Evolutionary conservation across 92 coral and sea anemone genomes (phyloP).

Genomic region (Ricordea florida): DNA sequence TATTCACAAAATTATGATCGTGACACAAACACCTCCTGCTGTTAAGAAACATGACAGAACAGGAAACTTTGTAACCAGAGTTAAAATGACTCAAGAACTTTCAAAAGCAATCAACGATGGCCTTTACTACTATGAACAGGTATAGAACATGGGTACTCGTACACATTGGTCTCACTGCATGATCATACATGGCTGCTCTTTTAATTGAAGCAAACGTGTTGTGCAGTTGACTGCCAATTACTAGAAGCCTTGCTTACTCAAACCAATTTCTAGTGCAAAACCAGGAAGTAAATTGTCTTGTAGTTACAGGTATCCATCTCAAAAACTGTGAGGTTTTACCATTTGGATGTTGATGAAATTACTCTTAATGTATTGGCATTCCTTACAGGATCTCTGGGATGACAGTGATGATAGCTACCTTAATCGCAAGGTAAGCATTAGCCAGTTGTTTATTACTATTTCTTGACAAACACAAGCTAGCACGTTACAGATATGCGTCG

Average conservation of each 20-base stretch:
- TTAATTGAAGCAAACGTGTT: too few species aligned
- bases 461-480: too few species aligned
- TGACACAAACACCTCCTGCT: constrained; percentile 99
- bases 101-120: constrained; percentile 96
- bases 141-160: neutral
- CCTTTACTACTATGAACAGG: constrained; percentile 95
- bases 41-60: constrained; percentile 95
- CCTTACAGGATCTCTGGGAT: constrained; percentile 94
- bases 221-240: too few species aligned
- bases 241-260: too few species aligned
- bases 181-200: too few species aligned
- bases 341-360: neutral
- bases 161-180: too few species aligned
- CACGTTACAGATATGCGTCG: too few species aligned
- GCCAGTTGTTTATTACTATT: neutral
- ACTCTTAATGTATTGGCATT: too few species aligned
- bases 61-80: constrained; percentile 89
- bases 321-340: too few species aligned
- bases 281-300: too few species aligned
- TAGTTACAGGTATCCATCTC: too few species aligned
- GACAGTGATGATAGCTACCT: constrained; percentile 93
- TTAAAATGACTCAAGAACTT: constrained; percentile 88
- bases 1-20: constrained; percentile 95
- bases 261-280: too few species aligned
- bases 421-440: constrained; percentile 77